Evolutionary conservation across 2,797 vertebrate species (phyloP), one percentile per base, ranked within the genome.

Genomic region (Crocodylus rhombifer): DNA sequence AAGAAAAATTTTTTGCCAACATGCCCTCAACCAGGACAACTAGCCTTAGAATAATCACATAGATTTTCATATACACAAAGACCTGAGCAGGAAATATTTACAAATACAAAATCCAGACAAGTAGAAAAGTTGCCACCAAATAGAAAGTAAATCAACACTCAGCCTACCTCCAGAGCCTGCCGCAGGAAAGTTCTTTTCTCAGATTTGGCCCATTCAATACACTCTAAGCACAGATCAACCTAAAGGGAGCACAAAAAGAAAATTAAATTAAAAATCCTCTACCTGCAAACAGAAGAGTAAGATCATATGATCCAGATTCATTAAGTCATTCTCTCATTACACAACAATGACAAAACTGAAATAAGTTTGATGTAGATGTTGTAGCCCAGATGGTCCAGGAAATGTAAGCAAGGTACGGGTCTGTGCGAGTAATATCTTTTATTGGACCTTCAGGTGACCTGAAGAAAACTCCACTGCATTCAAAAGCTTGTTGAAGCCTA

Each of bases 161-260:
- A 25, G 84, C 98, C 16, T 98, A 99, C 99, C 99, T 99, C 99
- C 61, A 99, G 97, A 58, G 99, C 99, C 97, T 99, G 99, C 95
- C 99, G 98, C 91, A 99, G 98, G 97, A 99, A 99, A 80, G 99
- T 99, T 97, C 99, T 99, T 97, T 99, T 99, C 97, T 99, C 99
- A 76, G 98, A 98, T 97, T 99, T 99, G 97, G 99, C 99, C 99
- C 99, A 99, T 90, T 99, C 99, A 11, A 99, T 99, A 96, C 99
- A 99, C 96, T 99, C 99, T 97, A 99, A 98, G 96, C 99, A 99
- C 86, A 99, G 98, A 88, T 99, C 99, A 15, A 98, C 98, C 98
- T 78, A 5, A 91, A 94, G n/a, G 83, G 62, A 93, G 60, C 18
- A 95, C 26, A 96, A 42, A 18, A 80, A 93, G 71, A 87, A 67